Conservation (phyloP, 2,888 invertebrate species). For the Halictus ligatus region DNA sequence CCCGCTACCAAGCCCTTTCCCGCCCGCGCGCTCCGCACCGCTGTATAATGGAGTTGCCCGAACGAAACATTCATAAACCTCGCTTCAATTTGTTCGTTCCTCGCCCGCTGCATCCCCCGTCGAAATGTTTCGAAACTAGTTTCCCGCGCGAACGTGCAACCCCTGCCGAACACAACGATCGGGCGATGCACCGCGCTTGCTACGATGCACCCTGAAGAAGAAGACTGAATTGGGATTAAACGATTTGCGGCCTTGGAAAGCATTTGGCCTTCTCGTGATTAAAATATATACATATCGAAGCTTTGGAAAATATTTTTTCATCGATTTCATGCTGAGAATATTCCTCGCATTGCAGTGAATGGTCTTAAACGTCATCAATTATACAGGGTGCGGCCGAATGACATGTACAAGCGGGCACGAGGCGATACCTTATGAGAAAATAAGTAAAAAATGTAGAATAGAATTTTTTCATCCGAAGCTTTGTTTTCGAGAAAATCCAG, state of each 20-base stretch:
- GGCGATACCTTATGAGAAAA: too few species aligned
- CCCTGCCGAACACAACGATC: slow-evolving; percentile 2
- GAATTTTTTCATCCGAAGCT: too few species aligned
- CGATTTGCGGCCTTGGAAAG: slow-evolving; percentile 5
- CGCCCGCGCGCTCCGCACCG: slow-evolving; percentile 5
- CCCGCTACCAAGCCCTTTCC: background rate
- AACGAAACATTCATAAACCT: slow-evolving; percentile 44
- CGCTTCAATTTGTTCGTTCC: slow-evolving; percentile 11
- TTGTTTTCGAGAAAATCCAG: too few species aligned
- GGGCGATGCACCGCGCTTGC: background rate
- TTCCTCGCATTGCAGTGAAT: background rate
- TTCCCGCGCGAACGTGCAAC: slow-evolving; percentile 26
- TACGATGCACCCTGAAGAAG: background rate
- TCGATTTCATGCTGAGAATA: background rate
- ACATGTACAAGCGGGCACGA: too few species aligned
- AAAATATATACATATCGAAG: background rate
- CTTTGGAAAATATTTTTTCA: background rate
- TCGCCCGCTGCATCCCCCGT: slow-evolving; percentile 4
- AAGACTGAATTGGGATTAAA: slow-evolving; percentile 16
- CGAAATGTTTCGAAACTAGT: slow-evolving; percentile 32
- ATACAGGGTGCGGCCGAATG: too few species aligned
- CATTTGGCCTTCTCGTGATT: background rate
- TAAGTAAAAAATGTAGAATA: too few species aligned
- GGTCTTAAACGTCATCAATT: background rate
- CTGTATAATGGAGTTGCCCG: slow-evolving; percentile 40